Conservation (phyloP, 64 coral and sea anemone genomes). For the Cladopsammia gracilis region DNA sequence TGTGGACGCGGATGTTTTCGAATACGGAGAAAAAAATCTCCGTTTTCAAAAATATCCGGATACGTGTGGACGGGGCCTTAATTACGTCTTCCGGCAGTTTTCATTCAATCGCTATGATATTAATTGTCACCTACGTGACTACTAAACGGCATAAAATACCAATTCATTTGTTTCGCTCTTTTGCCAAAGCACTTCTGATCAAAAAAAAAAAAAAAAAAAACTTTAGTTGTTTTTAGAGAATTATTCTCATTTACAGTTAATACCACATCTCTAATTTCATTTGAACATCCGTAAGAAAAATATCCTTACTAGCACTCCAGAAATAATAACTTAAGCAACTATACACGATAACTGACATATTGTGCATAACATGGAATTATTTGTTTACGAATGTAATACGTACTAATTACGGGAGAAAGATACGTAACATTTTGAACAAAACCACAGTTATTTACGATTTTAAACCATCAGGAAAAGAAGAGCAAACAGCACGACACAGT, state of each 20-base stretch:
- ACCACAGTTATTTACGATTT: no score
- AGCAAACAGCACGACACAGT: no score
- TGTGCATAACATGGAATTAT: background rate
- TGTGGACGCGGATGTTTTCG: no score
- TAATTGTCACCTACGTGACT: background rate
- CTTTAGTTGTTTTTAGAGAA: background rate
- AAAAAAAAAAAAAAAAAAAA: background rate
- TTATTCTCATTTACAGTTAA: background rate
- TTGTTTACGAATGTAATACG: background rate
- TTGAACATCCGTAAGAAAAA: background rate
- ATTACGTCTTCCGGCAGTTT: no score
- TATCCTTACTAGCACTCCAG: background rate
- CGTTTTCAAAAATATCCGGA: no score
- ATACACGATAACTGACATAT: background rate
- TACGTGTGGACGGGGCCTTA: no score
- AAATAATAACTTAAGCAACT: constrained; percentile 33
- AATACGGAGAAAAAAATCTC: no score
- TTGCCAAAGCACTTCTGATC: background rate
- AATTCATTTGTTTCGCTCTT: background rate
- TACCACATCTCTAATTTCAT: background rate
- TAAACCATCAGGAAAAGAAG: no score
- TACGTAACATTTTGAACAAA: no score
- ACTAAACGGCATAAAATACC: constrained; percentile 31
- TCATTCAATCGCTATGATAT: background rate
- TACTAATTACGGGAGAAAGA: no score